These are phyloP conservation scores for Actinia tenebrosa DNA, from an alignment of 64 coral and sea anemone genomes.

Conservation along the genomic window DNA sequence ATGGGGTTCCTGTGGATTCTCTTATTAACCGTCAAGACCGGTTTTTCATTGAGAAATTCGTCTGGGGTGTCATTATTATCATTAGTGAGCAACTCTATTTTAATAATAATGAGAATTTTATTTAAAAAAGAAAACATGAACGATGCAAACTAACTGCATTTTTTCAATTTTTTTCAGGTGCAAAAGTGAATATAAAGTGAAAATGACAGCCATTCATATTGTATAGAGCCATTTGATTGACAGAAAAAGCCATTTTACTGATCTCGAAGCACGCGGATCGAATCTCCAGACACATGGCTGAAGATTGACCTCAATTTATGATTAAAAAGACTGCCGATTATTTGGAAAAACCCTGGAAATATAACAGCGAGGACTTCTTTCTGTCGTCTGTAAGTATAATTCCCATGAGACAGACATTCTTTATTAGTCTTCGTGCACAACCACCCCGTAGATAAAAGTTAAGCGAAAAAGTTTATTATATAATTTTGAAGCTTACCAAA, in stretches of 20 bases:
- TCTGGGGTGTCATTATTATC: no score
- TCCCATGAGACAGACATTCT: background rate
- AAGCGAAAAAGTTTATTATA: background rate
- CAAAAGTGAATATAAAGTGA: no score
- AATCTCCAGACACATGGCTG: background rate
- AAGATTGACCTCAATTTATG: background rate
- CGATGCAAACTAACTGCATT: no score
- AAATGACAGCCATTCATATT: background rate
- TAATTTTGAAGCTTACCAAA: background rate
- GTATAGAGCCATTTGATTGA: background rate
- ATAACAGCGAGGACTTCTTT: background rate
- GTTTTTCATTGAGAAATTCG: no score
- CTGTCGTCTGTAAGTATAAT: background rate
- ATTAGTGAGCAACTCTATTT: no score
- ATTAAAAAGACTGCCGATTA: background rate
- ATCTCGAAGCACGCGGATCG: conserved; percentile 3
- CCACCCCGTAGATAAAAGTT: background rate
- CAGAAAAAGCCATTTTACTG: conserved; percentile 16
- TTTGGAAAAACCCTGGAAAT: background rate
- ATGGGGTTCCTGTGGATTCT: no score
- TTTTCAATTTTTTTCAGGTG: no score
- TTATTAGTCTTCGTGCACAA: background rate
- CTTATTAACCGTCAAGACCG: no score
- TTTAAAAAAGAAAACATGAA: no score
- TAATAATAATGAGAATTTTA: no score